Evolutionary conservation across 2,113 vertebrate species (phyloP), one percentile per base, ranked within the genome.

Genomic region (Atherinomorus stipes): DNA sequence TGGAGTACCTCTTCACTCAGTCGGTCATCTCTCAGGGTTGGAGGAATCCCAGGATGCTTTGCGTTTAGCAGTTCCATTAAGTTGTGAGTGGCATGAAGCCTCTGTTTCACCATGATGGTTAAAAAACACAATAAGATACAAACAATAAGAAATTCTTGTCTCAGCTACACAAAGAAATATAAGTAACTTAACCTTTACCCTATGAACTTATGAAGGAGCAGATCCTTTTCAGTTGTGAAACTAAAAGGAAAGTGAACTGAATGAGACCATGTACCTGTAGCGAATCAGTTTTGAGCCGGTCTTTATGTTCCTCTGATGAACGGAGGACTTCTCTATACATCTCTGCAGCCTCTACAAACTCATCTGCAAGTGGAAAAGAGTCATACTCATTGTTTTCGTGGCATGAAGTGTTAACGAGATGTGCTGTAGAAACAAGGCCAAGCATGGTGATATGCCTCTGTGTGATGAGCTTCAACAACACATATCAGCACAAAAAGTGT

Each of bases 251-350:
- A 15, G 28, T 42, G 56, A 80, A 60, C 18, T 21, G 11, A 11
- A 21, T 25, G 64, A 53, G 73, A 4, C 21, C 21, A 4, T 21
- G 85, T 86, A 98, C 98, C 93, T 99, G 98, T 66, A 99, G 90
- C 11, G 98, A 99, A 89, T 99, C 98, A 0, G 98, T 99, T 93
- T 99, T 99, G 81, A 99, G 94, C 61, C 95, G 92, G 80, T 91
- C 96, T 95, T 99, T 99, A 92, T 99, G 97, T 78, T 99, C 98
- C 90, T 99, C 98, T 59, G 98, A 99, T 7, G 98, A 99, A 34
- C 96, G 93, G 37, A 99, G 87, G 58, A 99, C 98, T 87, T 99
- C 98, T 90, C 98, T 94, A 78, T 99, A 99, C 64, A 97, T 90
- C 73, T 99, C 97, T 0, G 75, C 94, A 16, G 97, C 98, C 61